phyloP scores from a whole-genome alignment of 2,797 vertebrate genomes.

The Cyclopterus lumpus region DNA sequence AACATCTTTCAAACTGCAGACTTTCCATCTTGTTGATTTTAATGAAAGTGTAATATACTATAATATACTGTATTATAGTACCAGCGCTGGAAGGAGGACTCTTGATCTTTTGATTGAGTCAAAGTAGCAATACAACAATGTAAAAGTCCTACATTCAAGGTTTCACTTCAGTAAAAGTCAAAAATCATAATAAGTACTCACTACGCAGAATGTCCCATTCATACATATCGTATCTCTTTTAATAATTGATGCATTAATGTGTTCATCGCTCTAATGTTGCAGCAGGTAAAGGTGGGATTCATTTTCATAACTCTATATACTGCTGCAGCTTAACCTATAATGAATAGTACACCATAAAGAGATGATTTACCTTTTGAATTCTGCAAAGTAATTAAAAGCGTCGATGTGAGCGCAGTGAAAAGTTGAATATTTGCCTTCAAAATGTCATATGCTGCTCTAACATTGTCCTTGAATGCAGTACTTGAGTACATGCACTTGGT shows the following conservation, averaged over 20 bases:
- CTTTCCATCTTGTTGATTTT: slow-evolving; percentile 7
- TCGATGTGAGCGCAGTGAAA: not conserved
- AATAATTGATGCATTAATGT: not conserved
- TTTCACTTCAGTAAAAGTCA: not conserved
- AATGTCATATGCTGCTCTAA: not conserved
- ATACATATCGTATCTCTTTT: not conserved
- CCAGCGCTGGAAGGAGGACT: not conserved
- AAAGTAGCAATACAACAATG: not conserved
- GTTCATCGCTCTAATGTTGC: not conserved
- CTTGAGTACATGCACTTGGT: not conserved
- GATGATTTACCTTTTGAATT: not conserved
- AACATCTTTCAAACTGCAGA: not conserved
- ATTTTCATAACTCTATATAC: not conserved
- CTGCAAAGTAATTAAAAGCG: not conserved
- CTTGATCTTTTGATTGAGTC: not conserved
- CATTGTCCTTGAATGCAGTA: not conserved
- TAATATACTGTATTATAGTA: not conserved
- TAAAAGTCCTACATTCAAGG: not conserved
- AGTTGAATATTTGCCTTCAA: not conserved
- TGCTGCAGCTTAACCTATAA: not conserved
- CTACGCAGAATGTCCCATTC: not conserved
- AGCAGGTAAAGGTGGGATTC: not conserved
- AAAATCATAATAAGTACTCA: not conserved
- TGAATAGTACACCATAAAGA: not conserved
- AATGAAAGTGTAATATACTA: not conserved